Conservation (phyloP, 2,113 vertebrate genomes). For the Bujurquina vittata region DNA sequence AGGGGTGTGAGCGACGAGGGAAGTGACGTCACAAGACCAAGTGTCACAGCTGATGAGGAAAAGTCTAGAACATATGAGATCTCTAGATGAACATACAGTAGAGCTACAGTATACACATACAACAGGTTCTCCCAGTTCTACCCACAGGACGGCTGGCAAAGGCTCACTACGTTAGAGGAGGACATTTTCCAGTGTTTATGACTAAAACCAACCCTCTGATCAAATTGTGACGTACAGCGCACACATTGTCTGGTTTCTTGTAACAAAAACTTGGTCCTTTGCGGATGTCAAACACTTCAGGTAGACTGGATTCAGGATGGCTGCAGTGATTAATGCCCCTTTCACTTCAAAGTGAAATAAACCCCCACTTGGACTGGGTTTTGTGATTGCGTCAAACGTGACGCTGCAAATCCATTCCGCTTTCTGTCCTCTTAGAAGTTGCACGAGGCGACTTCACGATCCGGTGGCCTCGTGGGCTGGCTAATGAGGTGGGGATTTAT, state of each 20-base stretch:
- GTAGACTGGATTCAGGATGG: constrained; percentile 18
- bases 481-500: constrained; percentile 18
- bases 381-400: constrained; percentile 17
- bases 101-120: constrained; percentile 70
- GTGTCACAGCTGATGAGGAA: constrained; percentile 70
- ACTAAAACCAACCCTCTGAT: background rate
- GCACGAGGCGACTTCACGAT: constrained; percentile 1
- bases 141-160: constrained; percentile 33
- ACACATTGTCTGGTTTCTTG: background rate
- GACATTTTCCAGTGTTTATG: constrained; percentile 8
- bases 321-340: constrained; percentile 44
- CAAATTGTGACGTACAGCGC: background rate
- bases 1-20: constrained; percentile 10
- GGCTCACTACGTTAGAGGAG: constrained; percentile 12
- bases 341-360: constrained; percentile 33
- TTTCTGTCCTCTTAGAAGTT: background rate
- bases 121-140: constrained; percentile 52
- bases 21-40: constrained; percentile 71
- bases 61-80: constrained; percentile 69
- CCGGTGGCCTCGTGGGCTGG: background rate
- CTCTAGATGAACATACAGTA: constrained; percentile 72
- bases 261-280: background rate
- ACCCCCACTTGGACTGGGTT: background rate
- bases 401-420: constrained; percentile 4
- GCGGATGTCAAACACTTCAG: background rate